phyloP scores from a whole-genome alignment of 2,113 vertebrate genomes.

The Rhinichthys klamathensis region DNA sequence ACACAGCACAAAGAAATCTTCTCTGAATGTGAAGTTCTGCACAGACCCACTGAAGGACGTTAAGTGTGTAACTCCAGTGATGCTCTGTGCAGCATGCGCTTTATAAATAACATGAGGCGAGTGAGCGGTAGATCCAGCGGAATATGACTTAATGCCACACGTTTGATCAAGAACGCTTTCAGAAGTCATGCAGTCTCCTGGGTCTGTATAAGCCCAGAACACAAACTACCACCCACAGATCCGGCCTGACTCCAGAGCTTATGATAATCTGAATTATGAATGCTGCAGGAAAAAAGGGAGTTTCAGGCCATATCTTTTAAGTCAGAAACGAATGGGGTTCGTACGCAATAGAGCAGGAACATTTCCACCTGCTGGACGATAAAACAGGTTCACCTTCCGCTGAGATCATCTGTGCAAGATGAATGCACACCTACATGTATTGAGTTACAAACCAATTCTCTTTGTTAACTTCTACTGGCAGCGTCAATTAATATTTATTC shows the following conservation, averaged over 20 bases:
- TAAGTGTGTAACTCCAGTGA: neutral
- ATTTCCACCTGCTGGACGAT: neutral
- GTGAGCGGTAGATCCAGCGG: neutral
- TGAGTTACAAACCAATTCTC: neutral
- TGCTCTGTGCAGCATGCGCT: neutral
- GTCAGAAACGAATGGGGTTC: neutral
- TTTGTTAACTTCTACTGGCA: slow-evolving; percentile 6
- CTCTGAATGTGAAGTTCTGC: neutral
- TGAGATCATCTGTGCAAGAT: neutral
- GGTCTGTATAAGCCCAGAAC: neutral
- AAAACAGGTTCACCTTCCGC: neutral
- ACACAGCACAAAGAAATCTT: neutral
- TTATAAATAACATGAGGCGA: neutral
- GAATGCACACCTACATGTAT: neutral
- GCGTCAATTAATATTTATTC: slow-evolving; percentile 23
- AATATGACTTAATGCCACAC: neutral
- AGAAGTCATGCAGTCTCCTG: slow-evolving; percentile 14
- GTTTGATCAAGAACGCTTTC: slow-evolving; percentile 39
- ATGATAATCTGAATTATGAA: slow-evolving; percentile 55
- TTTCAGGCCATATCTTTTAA: slow-evolving; percentile 11
- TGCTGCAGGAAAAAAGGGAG: neutral
- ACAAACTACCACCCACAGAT: slow-evolving; percentile 4
- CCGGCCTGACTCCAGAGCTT: neutral
- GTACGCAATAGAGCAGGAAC: neutral
- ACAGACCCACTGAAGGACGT: neutral